phyloP scores from a whole-genome alignment of 2,888 invertebrate species.

The Osedax frankpressi region DNA sequence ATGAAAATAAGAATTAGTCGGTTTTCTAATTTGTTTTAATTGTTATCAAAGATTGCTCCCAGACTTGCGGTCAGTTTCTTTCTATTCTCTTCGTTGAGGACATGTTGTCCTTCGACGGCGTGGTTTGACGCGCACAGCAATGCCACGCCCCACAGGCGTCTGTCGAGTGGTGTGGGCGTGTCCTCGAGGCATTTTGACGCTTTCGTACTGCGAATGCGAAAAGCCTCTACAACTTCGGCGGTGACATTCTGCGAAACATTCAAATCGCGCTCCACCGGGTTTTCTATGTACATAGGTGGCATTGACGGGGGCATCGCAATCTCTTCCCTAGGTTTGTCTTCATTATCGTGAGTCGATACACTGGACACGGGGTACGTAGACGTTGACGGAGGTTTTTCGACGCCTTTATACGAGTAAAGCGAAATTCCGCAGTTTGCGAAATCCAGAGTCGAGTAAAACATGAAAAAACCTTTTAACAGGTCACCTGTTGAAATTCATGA shows the following conservation, averaged over 20 bases:
- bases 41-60: too few species aligned
- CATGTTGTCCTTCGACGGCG: too few species aligned
- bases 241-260: not conserved
- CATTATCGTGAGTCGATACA: too few species aligned
- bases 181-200: not conserved
- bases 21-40: too few species aligned
- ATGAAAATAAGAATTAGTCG: too few species aligned
- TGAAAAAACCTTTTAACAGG: not conserved
- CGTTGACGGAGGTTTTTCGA: not conserved
- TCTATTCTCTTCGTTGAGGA: too few species aligned
- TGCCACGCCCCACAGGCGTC: not conserved
- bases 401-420: not conserved
- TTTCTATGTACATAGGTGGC: not conserved
- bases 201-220: not conserved
- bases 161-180: not conserved
- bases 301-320: not conserved
- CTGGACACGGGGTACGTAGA: too few species aligned
- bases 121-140: not conserved
- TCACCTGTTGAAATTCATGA: not conserved
- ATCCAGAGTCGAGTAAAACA: not conserved
- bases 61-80: too few species aligned
- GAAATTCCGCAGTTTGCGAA: not conserved
- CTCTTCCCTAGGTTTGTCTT: not conserved
- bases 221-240: not conserved
- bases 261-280: not conserved